Evolutionary conservation across 2,888 invertebrate genomes (phyloP), one percentile per base, ranked within the genome.

Genomic region (Brachyptera putata): DNA sequence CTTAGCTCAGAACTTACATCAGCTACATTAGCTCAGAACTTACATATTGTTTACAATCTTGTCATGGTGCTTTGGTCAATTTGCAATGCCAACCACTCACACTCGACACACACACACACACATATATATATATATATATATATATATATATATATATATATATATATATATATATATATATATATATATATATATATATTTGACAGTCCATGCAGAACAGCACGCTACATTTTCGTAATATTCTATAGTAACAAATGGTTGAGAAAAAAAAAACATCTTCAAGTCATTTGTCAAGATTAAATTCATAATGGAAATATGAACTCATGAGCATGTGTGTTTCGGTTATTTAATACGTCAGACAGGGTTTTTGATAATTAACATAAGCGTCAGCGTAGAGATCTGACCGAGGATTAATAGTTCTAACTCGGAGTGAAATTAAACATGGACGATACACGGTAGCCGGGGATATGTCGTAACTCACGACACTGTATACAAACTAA

Each of bases 261-360:
- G 24, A 13, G 16, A 36, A 34, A 30, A 53, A 13, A 41, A 41
- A 41, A 41, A 41, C 14, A 7, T 41, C 43, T 11, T n/a, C 22
- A 3, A 36, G 36, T 36, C 53, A 53, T 57, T 57, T 57, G 46
- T 57, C 57, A 57, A 57, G 57, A 57, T 57, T 46, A 57, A 57
- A 57, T 57, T 48, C 57, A 48, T 48, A 22, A 48, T 48, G 48
- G 57, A 57, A 57, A 57, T 34, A 46, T 46, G 57, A 57, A 53
- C 53, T 53, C 53, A 53, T 18, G 53, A 53, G 53, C 53, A 53
- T 53, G 36, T 53, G 53, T 26, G 49, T 50, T 50, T 50, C 49
- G 49, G 49, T 26, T 50, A 50, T 53, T 53, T 36, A 53, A 53
- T 53, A 53, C 36, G 53, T 53, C 53, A 30, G 53, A 34, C 34